These are phyloP conservation scores for Acrocyrtus sp. DNA, from an alignment of 2,888 invertebrate genomes.

Conservation along the genomic window DNA sequence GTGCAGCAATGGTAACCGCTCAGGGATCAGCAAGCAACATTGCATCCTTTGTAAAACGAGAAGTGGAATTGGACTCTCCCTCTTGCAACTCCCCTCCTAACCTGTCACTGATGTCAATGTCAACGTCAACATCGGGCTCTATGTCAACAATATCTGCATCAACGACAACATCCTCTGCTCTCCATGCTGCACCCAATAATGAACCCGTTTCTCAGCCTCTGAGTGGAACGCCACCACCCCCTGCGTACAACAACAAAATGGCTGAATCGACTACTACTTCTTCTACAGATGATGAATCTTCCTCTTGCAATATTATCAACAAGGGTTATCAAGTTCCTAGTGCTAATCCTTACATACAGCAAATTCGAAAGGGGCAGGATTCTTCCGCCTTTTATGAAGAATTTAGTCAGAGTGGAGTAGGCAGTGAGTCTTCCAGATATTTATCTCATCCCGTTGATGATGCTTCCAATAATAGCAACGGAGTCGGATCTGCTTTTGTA, in stretches of 20 bases:
- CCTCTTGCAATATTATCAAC: slow-evolving; percentile 9
- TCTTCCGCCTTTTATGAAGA: slow-evolving; percentile 36
- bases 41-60: slow-evolving; percentile 7
- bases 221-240: slow-evolving; percentile 36
- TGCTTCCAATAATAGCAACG: slow-evolving; percentile 15
- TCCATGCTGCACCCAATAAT: slow-evolving; percentile 28
- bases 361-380: slow-evolving; percentile 24
- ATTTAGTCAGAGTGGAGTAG: slow-evolving; percentile 11
- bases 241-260: slow-evolving; percentile 36
- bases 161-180: slow-evolving; percentile 21
- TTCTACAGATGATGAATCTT: not conserved
- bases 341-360: slow-evolving; percentile 10
- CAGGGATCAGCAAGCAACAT: no score
- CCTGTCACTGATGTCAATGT: slow-evolving; percentile 47
- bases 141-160: slow-evolving; percentile 44
- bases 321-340: slow-evolving; percentile 19
- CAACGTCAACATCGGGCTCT: slow-evolving; percentile 42
- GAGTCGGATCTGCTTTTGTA: slow-evolving; percentile 25
- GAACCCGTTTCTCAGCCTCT: slow-evolving; percentile 29
- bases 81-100: slow-evolving; percentile 27
- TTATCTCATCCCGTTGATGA: slow-evolving; percentile 23
- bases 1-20: no score
- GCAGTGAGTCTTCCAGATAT: slow-evolving; percentile 18
- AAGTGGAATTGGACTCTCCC: slow-evolving; percentile 27
- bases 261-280: slow-evolving; percentile 14